Conservation (phyloP, 2,797 vertebrate genomes). For the Gorsachius magnificus region DNA sequence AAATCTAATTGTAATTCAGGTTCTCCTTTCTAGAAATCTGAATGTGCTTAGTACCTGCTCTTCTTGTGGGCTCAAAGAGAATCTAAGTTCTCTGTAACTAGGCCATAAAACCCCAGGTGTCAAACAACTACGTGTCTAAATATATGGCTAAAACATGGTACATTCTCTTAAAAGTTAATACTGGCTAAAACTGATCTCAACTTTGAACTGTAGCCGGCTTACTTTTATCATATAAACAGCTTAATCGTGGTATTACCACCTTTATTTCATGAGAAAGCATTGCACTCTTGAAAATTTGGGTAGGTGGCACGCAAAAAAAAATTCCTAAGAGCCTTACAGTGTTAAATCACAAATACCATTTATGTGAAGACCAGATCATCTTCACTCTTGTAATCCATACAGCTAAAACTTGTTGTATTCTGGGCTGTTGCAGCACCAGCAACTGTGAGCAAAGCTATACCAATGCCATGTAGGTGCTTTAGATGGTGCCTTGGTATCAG, state of each 20-base stretch:
- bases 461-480: background rate
- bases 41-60: background rate
- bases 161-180: background rate
- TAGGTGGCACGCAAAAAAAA: background rate
- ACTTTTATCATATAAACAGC: background rate
- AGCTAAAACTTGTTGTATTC: background rate
- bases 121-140: background rate
- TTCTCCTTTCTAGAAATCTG: conserved; percentile 36
- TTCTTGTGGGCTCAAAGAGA: background rate
- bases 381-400: background rate
- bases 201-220: background rate
- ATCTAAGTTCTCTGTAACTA: background rate
- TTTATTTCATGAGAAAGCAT: background rate
- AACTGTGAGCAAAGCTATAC: background rate
- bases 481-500: background rate
- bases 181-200: background rate
- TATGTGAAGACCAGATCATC: background rate
- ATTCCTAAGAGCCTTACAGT: background rate
- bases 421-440: background rate
- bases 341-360: background rate
- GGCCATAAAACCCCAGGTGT: background rate
- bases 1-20: conserved; percentile 63
- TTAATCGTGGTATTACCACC: background rate
- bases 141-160: background rate
- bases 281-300: background rate